Conservation (phyloP, 1,140 invertebrate species). For the Dermatophagoides farinae region DNA sequence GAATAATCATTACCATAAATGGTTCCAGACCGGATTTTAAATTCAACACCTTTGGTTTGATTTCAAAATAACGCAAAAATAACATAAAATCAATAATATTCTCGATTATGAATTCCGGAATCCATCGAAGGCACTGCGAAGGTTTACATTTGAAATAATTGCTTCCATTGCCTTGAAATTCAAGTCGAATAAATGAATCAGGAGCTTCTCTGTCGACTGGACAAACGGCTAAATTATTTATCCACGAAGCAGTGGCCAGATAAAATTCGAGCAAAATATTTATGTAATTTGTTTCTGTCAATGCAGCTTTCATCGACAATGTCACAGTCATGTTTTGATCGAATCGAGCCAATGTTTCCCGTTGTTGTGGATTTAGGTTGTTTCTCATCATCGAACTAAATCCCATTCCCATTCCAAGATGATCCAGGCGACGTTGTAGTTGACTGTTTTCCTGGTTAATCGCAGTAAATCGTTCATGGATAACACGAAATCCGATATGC, state of each 20-base stretch:
- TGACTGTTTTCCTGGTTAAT: slow-evolving; percentile 46
- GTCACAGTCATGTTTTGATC: slow-evolving; percentile 32
- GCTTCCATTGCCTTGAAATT: neutral
- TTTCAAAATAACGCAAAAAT: slow-evolving; percentile 18
- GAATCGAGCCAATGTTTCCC: slow-evolving; percentile 5
- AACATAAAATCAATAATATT: slow-evolving; percentile 20
- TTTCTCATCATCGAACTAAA: neutral
- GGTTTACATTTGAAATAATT: neutral
- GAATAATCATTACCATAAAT: slow-evolving; percentile 43
- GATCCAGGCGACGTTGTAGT: slow-evolving; percentile 45
- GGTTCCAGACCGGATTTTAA: slow-evolving; percentile 36
- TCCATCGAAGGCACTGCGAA: slow-evolving; percentile 13
- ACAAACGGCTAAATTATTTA: slow-evolving; percentile 47
- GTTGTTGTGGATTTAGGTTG: neutral
- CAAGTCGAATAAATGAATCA: slow-evolving; percentile 12
- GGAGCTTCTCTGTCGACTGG: slow-evolving; percentile 13
- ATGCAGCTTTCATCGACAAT: slow-evolving; percentile 36
- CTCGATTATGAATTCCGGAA: slow-evolving; percentile 22
- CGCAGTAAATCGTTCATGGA: slow-evolving; percentile 48
- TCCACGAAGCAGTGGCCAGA: slow-evolving; percentile 57
- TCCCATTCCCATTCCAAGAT: slow-evolving; percentile 27
- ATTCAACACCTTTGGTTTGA: slow-evolving; percentile 24
- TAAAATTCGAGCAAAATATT: slow-evolving; percentile 48
- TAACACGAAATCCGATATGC: slow-evolving; percentile 55
- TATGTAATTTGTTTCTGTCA: slow-evolving; percentile 47